phyloP scores from a whole-genome alignment of 2,888 invertebrate species.

The Platycheirus rosarum region DNA sequence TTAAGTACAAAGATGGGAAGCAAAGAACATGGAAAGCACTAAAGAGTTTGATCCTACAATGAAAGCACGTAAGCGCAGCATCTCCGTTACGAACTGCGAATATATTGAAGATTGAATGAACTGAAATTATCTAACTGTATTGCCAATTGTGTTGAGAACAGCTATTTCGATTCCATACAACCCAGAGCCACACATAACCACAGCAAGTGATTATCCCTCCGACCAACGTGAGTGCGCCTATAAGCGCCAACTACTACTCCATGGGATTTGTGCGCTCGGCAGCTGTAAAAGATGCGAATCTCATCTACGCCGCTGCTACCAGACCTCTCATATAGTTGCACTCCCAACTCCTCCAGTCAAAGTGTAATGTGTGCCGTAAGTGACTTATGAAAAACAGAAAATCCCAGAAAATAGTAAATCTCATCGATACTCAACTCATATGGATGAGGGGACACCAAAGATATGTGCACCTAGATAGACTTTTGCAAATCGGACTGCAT shows the following conservation, averaged over 20 bases:
- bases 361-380: constrained; percentile 60
- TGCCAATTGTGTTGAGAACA: constrained; percentile 69
- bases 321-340: constrained; percentile 44
- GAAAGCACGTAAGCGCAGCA: constrained; percentile 59
- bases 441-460: too few species aligned
- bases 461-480: neutral
- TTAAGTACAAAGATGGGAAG: too few species aligned
- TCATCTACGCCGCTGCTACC: constrained; percentile 61
- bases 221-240: constrained; percentile 43
- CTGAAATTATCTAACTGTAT: constrained; percentile 72
- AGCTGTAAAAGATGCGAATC: constrained; percentile 70
- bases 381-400: constrained; percentile 68
- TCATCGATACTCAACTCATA: constrained; percentile 39
- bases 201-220: constrained; percentile 70
- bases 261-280: constrained; percentile 44
- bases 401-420: constrained; percentile 30
- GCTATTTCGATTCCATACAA: constrained; percentile 60
- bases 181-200: constrained; percentile 56
- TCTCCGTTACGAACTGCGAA: constrained; percentile 59
- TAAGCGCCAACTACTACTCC: constrained; percentile 55
- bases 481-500: constrained; percentile 32
- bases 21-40: constrained; percentile 47
- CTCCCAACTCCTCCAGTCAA: constrained; percentile 35
- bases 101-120: constrained; percentile 59
- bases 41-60: constrained; percentile 50